phyloP scores from a whole-genome alignment of 2,888 invertebrate species.

The Cartodere bifasciata region DNA sequence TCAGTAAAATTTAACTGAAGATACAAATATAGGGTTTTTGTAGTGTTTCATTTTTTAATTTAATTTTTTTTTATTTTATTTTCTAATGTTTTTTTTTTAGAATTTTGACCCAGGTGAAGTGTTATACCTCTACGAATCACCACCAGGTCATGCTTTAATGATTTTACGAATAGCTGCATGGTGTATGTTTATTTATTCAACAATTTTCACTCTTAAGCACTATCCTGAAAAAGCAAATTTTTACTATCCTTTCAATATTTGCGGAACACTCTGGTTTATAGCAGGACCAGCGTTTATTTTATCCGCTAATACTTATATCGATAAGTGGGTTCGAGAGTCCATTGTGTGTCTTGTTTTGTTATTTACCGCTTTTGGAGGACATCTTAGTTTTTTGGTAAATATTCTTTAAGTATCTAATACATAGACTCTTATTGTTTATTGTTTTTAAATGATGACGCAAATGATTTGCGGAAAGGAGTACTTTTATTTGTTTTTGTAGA shows the following conservation, averaged over 20 bases:
- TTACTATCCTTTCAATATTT: slow-evolving; percentile 70
- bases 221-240: slow-evolving; percentile 72
- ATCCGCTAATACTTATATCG: slow-evolving; percentile 66
- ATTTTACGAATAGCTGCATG: slow-evolving; percentile 65
- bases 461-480: not conserved
- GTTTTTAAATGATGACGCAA: not conserved
- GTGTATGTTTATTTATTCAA: slow-evolving; percentile 61
- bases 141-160: slow-evolving; percentile 75
- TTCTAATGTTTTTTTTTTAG: slow-evolving; percentile 33
- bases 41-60: too few species aligned
- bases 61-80: too few species aligned
- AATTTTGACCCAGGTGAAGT: slow-evolving; percentile 86
- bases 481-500: slow-evolving; percentile 36
- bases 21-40: too few species aligned
- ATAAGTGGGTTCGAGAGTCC: slow-evolving; percentile 67
- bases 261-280: slow-evolving; percentile 79
- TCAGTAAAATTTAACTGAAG: too few species aligned
- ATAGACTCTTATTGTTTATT: not conserved
- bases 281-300: slow-evolving; percentile 69
- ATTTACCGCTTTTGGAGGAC: slow-evolving; percentile 48
- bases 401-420: not conserved
- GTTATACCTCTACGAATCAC: slow-evolving; percentile 79
- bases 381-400: slow-evolving; percentile 52
- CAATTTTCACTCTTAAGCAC: slow-evolving; percentile 64
- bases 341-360: slow-evolving; percentile 53